Evolutionary conservation across 2,888 invertebrate genomes (phyloP).

Genomic region (Neoaliturus tenellus): DNA sequence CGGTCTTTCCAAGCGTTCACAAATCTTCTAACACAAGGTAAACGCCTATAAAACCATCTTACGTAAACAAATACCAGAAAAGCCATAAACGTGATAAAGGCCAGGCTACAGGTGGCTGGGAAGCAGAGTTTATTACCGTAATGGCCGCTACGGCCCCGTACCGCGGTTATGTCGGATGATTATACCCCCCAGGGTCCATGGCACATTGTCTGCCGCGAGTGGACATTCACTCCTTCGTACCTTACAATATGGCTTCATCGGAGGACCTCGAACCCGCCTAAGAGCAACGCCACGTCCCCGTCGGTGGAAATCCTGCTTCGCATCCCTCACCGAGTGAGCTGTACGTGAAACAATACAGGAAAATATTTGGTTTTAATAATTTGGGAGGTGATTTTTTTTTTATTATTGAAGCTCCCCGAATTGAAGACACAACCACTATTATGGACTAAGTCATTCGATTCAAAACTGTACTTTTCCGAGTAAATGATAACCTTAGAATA

Average conservation of each 20-base stretch:
- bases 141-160: not conserved
- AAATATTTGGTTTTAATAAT: no score
- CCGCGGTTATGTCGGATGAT: slow-evolving; percentile 1
- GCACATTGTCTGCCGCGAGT: slow-evolving; percentile 16
- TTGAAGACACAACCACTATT: no score
- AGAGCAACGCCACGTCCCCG: no score
- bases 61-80: slow-evolving; percentile 27
- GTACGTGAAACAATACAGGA: no score
- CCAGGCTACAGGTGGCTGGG: slow-evolving; percentile 19
- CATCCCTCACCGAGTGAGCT: no score
- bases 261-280: not conserved
- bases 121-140: not conserved
- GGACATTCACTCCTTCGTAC: slow-evolving; percentile 4
- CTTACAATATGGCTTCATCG: slow-evolving; percentile 33
- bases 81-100: slow-evolving; percentile 30
- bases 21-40: slow-evolving; percentile 27
- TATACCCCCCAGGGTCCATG: not conserved
- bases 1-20: slow-evolving; percentile 11
- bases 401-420: no score
- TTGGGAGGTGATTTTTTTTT: no score
- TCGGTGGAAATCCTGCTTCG: no score
- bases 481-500: no score
- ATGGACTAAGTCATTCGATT: no score
- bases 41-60: slow-evolving; percentile 27
- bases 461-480: no score